phyloP scores from a whole-genome alignment of 1,140 invertebrate genomes.

The Drosophila sulfurigaster region DNA sequence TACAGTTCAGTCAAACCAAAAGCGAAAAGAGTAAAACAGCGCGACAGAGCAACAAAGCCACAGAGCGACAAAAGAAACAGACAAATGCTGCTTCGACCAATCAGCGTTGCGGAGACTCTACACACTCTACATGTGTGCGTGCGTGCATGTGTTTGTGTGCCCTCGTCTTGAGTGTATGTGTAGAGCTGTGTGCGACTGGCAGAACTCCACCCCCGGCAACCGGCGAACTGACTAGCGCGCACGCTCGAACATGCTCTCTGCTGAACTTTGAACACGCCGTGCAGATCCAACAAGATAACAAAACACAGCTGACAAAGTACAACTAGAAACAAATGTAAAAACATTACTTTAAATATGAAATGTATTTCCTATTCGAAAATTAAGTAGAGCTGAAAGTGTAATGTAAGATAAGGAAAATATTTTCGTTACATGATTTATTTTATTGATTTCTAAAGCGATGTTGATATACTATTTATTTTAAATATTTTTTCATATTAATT shows the following conservation, averaged over 20 bases:
- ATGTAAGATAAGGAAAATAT: neutral
- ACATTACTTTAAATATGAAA: neutral
- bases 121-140: conserved; percentile 35
- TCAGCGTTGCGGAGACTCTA: conserved; percentile 62
- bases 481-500: neutral
- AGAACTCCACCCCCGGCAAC: conserved; percentile 65
- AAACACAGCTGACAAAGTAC: neutral
- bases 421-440: neutral
- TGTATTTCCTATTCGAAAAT: neutral
- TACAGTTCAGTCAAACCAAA: conserved; percentile 10
- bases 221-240: conserved; percentile 47
- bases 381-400: too few species aligned
- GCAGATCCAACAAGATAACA: conserved; percentile 7
- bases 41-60: conserved; percentile 57
- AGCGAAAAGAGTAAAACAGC: conserved; percentile 47
- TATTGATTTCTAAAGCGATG: neutral
- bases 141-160: conserved; percentile 37
- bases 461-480: neutral
- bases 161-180: neutral
- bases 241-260: conserved; percentile 42
- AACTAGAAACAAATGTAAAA: conserved; percentile 5
- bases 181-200: conserved; percentile 23
- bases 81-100: conserved; percentile 38
- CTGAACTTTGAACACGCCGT: conserved; percentile 1
- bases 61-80: conserved; percentile 50